Base-by-base conservation (phyloP, 2,797 vertebrate genomes). In the Channa striata region DNA sequence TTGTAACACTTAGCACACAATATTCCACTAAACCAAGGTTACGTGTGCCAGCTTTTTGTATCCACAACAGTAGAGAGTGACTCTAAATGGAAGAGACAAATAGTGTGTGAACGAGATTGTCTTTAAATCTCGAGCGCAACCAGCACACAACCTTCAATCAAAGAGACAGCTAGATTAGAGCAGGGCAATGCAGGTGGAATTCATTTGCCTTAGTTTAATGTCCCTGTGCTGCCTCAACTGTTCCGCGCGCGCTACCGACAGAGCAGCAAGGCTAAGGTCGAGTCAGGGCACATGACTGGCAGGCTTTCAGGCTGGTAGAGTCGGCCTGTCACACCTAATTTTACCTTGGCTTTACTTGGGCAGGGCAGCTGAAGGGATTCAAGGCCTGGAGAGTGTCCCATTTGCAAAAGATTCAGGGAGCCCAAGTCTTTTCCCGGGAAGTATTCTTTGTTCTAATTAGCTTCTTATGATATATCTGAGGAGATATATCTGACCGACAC, bases 151-250 rank as follows among this genome's bases (percentile, higher is more conserved):
- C 46, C 39, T 36, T 64, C 59, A 59, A 72, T 79, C 62, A 65
- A 71, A 64, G 14, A 50, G 42, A 59, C 62, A 77, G 72, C 58
- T n/a, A 56, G 74, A 75, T 81, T 56, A 75, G 36, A 59, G 46
- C 42, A 4, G 47, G 42, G 37, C 7, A 37, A 3, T 36, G 68
- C 59, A 74, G 66, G 72, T 81, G 48, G 50, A 72, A 72, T 52
- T 78, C 10, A 75, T 79, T 69, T 54, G 34, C 59, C 34, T 37
- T 33, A 57, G 36, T 66, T 63, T 53, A 73, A 75, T 75, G 53
- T 61, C 49, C 47, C 42, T 66, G 39, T 60, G 37, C 59, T 61
- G 71, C 61, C 58, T 77, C 34, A 44, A 11, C 62, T 40, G 53
- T 16, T 68, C 42, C 20, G 46, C 44, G 49, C 25, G 56, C 12